Base-by-base conservation (phyloP, 2,797 vertebrate species). In the Acanthurus tractus region DNA sequence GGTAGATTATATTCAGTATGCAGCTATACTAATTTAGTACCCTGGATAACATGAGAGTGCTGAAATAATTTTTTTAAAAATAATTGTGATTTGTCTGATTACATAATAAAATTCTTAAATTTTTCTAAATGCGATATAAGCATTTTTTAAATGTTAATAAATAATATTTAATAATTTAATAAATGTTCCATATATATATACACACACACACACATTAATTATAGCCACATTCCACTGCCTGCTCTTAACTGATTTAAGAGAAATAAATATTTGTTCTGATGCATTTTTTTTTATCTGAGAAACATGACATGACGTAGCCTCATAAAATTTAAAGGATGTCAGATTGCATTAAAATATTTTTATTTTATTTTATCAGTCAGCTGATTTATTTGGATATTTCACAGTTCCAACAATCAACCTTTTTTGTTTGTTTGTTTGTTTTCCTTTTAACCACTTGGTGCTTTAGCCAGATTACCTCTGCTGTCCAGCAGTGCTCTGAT, bases 11-110 rank as follows among this genome's bases (percentile, higher is more conserved):
- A 11, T 53, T 57, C 3, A 78, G 9, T 66, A 34, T 71, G 82
- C 76, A 64, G 80, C 83, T 82, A 70, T 10, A 18, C 18, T 78
- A 74, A 74, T 68, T 66, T 53, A 46, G 38, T 23, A 50, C 3
- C n/a, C 12, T 38, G 1, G 53, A 8, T 44, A 38, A 15, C 36
- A 67, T n/a, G 72, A 20, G 23, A 0, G 13, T 18, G 12, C 22
- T 12, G 23, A 65, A 57, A 70, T 25, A 15, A 45, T 44, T 18
- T 14, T 58, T 22, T 9, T n/a, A n/a, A 34, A 1, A 34, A 15
- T 18, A 46, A 46, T 14, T 23, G 36, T 10, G 8, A 40, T 17
- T 1, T 2, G 3, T 63, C 10, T 50, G 52, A 36, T 65, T 9
- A 48, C 18, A 54, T 14, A 54, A 2, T 2, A 45, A 22, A 67